Evolutionary conservation across 2,797 vertebrate species (phyloP).

Genomic region (Sebastes alutus): DNA sequence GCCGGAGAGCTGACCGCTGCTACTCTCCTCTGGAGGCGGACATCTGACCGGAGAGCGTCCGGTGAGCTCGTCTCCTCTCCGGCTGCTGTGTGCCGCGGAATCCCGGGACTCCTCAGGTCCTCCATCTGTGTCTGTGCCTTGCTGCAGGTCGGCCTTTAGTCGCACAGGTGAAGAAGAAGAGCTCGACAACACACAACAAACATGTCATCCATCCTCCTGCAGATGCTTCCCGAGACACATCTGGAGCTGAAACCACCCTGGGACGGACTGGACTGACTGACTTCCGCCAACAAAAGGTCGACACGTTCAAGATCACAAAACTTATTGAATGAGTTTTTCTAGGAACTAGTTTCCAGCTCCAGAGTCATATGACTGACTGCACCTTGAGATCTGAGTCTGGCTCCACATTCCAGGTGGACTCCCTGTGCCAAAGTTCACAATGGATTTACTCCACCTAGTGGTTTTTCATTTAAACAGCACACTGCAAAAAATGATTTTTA

Average conservation of each 20-base stretch:
- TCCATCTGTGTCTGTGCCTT: slow-evolving; percentile 36
- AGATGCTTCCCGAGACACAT: not conserved
- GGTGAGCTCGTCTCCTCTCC: slow-evolving; percentile 1
- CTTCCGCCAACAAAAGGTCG: not conserved
- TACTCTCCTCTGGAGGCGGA: slow-evolving; percentile 28
- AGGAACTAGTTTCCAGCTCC: not conserved
- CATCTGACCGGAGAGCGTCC: not conserved
- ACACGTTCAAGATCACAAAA: not conserved
- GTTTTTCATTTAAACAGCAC: not conserved
- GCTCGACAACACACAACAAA: not conserved
- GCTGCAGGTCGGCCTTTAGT: not conserved
- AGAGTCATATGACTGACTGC: slow-evolving; percentile 78
- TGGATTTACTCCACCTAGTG: slow-evolving; percentile 57
- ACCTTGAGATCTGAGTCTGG: slow-evolving; percentile 50
- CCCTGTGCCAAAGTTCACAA: slow-evolving; percentile 34
- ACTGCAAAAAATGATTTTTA: no score
- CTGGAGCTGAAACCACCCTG: not conserved
- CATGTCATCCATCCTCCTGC: slow-evolving; percentile 23
- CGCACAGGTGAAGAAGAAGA: slow-evolving; percentile 19
- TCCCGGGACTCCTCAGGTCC: not conserved
- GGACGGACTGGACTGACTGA: not conserved
- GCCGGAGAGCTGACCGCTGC: slow-evolving; percentile 60
- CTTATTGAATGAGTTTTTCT: not conserved
- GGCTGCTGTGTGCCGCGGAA: not conserved
- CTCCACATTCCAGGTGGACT: slow-evolving; percentile 69